Evolutionary conservation across 2,888 invertebrate genomes (phyloP), one percentile per base, ranked within the genome.

Genomic region (Clitarchus hookeri): DNA sequence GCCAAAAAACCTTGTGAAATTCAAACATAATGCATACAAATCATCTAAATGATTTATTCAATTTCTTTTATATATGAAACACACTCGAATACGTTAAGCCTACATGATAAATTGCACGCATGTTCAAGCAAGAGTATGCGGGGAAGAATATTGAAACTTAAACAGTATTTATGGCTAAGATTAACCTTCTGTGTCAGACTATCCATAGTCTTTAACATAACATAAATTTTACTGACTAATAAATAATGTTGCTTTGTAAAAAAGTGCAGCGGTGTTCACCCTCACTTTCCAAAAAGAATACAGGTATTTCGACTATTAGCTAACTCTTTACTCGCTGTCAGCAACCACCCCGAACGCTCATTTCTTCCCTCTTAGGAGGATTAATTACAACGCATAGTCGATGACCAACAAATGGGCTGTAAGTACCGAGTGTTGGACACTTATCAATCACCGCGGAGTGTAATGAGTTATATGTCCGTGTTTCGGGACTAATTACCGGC

Each of bases 181-280:
- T 65, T 65, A 65, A 65, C 65, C 65, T 65, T 65, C n/a, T 8
- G 65, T 65, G 65, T 65, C 65, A 65, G n/a, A 6, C 65, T 65
- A n/a, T 65, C 65, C n/a, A 23, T 65, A 65, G 65, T 65, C 65
- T 65, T 65, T 65, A 65, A 65, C 65, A n/a, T 65, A 65, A 65
- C 65, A 65, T 65, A 65, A 65, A 65, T 65, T 65, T 65, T 65
- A 65, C n/a, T 1, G 65, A 65, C 11, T 19, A 65, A 65, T 65
- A 65, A 65, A 65, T 65, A 23, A 65, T 19, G 65, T 65, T 65
- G 3, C 65, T 65, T 65, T 65, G 65, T 65, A 65, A 65, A 65
- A 0, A 65, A 65, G 65, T 23, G 65, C 16, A 65, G 19, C 3
- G 16, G 13, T 65, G 16, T 65, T 23, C n/a, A 6, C 65, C 65